A percentile compares a stretch with the other conserved stretches of the same genome.
Evolutionary conservation across 2,113 vertebrate species (phyloP).

Genomic region (Ictalurus furcatus): DNA sequence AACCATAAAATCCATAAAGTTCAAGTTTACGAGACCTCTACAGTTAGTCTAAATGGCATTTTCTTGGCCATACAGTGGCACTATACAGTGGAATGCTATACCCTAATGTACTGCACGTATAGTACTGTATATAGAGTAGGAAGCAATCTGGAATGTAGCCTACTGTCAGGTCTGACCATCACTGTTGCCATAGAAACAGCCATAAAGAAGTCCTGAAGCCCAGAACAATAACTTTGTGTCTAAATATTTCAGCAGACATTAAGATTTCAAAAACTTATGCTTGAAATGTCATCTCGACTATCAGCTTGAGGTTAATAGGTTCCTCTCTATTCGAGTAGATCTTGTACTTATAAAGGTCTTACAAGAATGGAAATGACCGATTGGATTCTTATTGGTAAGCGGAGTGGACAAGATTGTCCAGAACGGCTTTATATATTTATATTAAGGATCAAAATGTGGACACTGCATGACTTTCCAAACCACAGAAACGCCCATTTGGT

Average conservation of each 20-base stretch:
- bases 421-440: neutral
- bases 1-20: neutral
- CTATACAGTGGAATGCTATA: no score
- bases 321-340: neutral
- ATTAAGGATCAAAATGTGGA: neutral
- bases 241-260: neutral
- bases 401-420: neutral
- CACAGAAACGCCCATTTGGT: neutral
- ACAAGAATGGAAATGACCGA: neutral
- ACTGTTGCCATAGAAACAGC: conserved; percentile 17
- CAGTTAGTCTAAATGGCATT: neutral
- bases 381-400: neutral
- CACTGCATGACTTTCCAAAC: neutral
- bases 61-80: neutral
- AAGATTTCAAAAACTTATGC: neutral
- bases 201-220: neutral
- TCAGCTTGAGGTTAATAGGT: no score
- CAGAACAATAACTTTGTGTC: no score
- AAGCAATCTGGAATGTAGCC: neutral
- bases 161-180: neutral
- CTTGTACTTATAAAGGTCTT: neutral
- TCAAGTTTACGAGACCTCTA: neutral
- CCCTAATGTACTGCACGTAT: neutral
- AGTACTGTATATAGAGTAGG: neutral
- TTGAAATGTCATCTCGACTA: neutral